Evolutionary conservation across 2,797 vertebrate genomes (phyloP), one percentile per base, ranked within the genome.

Genomic region (Luscinia megarhynchos): DNA sequence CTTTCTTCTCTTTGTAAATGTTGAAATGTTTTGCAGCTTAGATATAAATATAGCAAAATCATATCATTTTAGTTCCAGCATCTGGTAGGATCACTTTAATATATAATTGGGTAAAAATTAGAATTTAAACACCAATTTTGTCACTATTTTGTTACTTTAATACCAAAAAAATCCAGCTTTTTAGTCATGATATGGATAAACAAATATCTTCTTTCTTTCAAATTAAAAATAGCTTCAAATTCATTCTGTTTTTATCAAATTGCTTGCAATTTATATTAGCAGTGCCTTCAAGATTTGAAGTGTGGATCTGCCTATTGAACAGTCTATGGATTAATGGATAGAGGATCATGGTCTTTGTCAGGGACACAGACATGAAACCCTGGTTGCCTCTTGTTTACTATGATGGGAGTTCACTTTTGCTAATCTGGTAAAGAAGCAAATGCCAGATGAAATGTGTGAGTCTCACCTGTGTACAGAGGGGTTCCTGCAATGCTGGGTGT

Each of bases 41-140:
- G 82, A 74, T 94, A 94, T 88, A 96, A 96, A 94, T 94, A 94
- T 61, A 96, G 74, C 45, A 88, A 93, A 94, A 93, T 91, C 91
- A 77, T 50, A 61, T 93, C 0, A 2, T 74, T 91, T 94, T 79
- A 76, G 70, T 93, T 94, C 76, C 87, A 96, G 83, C 94, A 95
- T 94, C 95, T 96, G 93, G 89, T 94, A 82, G 36, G 53, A 95
- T 87, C 50, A 32, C 70, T 96, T 87, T 93, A 94, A 95, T 90
- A 91, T 77, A 93, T 90, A 94, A 91, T 91, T 86, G 67, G 80
- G 89, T 84, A 94, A 95, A 94, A 95, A 94, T 94, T 94, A 87
- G 67, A 91, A 90, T 88, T 96, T 94, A 78, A 91, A 91, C 74
- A 90, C 93, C 67, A 96, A 91, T 95, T 96, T 84, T 93, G 62